Evolutionary conservation across 2,797 vertebrate genomes (phyloP).

Genomic region (Lepilemur ruficaudatus): DNA sequence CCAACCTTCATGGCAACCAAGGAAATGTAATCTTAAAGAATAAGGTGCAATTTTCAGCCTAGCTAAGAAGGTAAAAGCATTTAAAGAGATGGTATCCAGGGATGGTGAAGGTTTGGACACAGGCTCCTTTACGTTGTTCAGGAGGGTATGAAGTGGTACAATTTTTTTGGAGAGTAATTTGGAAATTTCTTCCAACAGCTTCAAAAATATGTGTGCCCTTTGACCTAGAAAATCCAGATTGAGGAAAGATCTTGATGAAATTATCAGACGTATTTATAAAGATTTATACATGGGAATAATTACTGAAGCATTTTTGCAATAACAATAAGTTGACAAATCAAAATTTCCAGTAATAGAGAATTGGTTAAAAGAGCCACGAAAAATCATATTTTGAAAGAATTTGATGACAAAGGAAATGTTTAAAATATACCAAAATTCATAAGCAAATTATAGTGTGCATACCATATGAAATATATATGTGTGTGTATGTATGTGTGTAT

Average conservation of each 20-base stretch:
- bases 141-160: background rate
- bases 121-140: background rate
- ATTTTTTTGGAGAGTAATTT: background rate
- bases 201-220: background rate
- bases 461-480: background rate
- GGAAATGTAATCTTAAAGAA: background rate
- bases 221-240: background rate
- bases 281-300: background rate
- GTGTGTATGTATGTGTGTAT: background rate
- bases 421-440: background rate
- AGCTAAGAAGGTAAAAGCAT: background rate
- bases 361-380: background rate
- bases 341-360: background rate
- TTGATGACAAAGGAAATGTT: background rate
- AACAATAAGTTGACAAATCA: background rate
- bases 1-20: background rate
- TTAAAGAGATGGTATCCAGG: background rate
- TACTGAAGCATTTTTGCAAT: background rate
- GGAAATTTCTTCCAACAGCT: background rate
- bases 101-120: accelerated
- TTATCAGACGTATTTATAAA: background rate
- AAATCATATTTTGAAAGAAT: background rate
- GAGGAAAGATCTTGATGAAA: background rate
- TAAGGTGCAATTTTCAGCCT: background rate
- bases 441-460: background rate